These are phyloP conservation scores for Pipistrellus nathusii DNA, from an alignment of 2,797 vertebrate species.

Conservation along the genomic window DNA sequence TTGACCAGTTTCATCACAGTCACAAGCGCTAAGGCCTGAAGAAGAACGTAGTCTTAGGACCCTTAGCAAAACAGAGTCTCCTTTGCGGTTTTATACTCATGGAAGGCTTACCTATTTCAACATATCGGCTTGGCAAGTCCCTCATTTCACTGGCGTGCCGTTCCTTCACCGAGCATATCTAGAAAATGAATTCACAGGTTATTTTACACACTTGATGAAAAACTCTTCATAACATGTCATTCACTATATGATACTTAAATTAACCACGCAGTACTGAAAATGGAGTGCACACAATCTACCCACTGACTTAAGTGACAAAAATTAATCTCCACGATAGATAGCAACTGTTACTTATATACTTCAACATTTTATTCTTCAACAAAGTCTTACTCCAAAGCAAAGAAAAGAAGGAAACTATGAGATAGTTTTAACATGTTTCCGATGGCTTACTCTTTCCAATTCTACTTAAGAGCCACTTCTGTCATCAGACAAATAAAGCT, in stretches of 20 bases:
- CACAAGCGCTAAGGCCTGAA: not conserved
- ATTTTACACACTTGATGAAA: not conserved
- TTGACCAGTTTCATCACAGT: not conserved
- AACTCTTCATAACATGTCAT: not conserved
- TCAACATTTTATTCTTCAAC: not conserved
- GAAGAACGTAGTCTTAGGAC: not conserved
- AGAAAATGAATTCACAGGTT: constrained; percentile 73
- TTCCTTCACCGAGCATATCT: constrained; percentile 98
- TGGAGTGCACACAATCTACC: not conserved
- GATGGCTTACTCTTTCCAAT: not conserved
- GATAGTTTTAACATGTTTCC: not conserved
- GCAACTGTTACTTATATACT: not conserved
- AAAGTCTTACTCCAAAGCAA: constrained; percentile 42
- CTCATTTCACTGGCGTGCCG: constrained; percentile 96
- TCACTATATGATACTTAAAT: not conserved
- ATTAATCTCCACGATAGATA: not conserved
- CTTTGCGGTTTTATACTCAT: not conserved
- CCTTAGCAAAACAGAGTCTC: not conserved
- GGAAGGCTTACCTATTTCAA: constrained; percentile 95
- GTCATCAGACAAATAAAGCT: not conserved
- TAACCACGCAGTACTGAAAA: not conserved
- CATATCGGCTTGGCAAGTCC: constrained; percentile 97
- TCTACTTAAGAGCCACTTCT: not conserved
- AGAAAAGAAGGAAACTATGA: not conserved
- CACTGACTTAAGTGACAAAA: constrained; percentile 5